Evolutionary conservation across 2,113 vertebrate genomes (phyloP).

Genomic region (Brachyhypopomus gauderio): DNA sequence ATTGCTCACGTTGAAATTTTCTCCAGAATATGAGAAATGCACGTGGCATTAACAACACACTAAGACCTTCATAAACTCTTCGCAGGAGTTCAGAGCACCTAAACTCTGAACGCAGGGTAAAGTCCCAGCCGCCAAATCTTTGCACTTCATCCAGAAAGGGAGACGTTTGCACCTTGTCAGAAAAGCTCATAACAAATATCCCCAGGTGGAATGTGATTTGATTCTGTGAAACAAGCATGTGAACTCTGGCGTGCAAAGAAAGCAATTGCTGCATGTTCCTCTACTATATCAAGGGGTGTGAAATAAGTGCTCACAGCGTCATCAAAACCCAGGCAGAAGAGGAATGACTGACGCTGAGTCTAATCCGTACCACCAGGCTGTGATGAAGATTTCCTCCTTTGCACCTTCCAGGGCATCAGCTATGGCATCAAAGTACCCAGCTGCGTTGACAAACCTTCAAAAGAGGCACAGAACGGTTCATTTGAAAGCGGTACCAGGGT

Average conservation of each 20-base stretch:
- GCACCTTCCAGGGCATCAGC: slow-evolving; percentile 58
- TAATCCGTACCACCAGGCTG: slow-evolving; percentile 57
- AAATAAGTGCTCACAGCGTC: slow-evolving; percentile 45
- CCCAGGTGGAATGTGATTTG: slow-evolving; percentile 48
- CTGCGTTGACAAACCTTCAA: slow-evolving; percentile 60
- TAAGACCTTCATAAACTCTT: background rate
- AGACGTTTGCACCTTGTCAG: slow-evolving; percentile 37
- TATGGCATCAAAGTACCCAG: slow-evolving; percentile 59
- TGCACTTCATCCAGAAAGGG: slow-evolving; percentile 11
- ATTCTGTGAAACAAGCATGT: slow-evolving; percentile 33
- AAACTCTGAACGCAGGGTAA: background rate
- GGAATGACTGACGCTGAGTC: slow-evolving; percentile 54
- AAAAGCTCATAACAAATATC: slow-evolving; percentile 33
- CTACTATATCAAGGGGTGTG: slow-evolving; percentile 37
- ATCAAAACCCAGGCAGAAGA: slow-evolving; percentile 31
- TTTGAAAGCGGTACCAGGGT: slow-evolving; percentile 38
- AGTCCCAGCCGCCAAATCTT: slow-evolving; percentile 1
- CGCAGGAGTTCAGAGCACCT: background rate
- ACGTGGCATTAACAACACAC: background rate
- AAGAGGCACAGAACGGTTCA: slow-evolving; percentile 26
- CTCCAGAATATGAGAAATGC: background rate
- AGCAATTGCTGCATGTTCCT: slow-evolving; percentile 24
- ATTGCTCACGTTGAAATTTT: background rate
- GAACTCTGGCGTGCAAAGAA: slow-evolving; percentile 27
- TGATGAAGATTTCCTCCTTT: slow-evolving; percentile 62